phyloP scores from a whole-genome alignment of 2,888 invertebrate species.

The Globia sparganii region DNA sequence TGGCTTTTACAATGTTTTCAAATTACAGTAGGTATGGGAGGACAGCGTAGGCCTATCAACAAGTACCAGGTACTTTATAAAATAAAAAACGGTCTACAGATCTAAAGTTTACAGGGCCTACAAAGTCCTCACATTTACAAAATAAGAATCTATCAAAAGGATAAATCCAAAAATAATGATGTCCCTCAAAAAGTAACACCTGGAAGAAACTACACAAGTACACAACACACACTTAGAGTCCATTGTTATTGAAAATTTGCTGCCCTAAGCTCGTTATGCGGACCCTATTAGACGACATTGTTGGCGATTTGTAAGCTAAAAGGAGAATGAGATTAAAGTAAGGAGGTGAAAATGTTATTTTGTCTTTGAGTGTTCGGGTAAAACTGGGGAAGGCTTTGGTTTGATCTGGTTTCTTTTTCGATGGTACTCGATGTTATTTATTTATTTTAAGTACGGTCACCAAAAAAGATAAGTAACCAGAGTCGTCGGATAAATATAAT shows the following conservation, averaged over 20 bases:
- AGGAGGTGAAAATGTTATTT: slow-evolving; percentile 29
- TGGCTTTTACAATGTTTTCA: too few relatives aligned
- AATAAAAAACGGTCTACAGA: too few relatives aligned
- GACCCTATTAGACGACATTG: slow-evolving; percentile 57
- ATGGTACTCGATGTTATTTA: not conserved
- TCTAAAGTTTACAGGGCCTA: too few relatives aligned
- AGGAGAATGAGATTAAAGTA: slow-evolving; percentile 1
- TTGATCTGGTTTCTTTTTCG: not conserved
- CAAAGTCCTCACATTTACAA: too few relatives aligned
- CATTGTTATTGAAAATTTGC: slow-evolving; percentile 50
- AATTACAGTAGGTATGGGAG: too few relatives aligned
- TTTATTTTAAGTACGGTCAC: not conserved
- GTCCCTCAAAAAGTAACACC: slow-evolving; percentile 17
- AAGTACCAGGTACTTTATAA: too few relatives aligned
- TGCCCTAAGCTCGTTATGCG: slow-evolving; percentile 45
- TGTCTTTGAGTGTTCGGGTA: not conserved
- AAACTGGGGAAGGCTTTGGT: not conserved
- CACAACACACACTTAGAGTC: slow-evolving; percentile 17
- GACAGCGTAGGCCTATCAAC: too few relatives aligned
- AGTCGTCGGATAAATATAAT: too few relatives aligned
- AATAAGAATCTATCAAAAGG: too few relatives aligned
- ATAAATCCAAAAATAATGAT: slow-evolving; percentile 44
- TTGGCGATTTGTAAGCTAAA: slow-evolving; percentile 22
- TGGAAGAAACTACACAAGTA: slow-evolving; percentile 40
- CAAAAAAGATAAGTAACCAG: too few relatives aligned